Base-by-base conservation (phyloP, 2,888 invertebrate genomes). In the Serripes groenlandicus region DNA sequence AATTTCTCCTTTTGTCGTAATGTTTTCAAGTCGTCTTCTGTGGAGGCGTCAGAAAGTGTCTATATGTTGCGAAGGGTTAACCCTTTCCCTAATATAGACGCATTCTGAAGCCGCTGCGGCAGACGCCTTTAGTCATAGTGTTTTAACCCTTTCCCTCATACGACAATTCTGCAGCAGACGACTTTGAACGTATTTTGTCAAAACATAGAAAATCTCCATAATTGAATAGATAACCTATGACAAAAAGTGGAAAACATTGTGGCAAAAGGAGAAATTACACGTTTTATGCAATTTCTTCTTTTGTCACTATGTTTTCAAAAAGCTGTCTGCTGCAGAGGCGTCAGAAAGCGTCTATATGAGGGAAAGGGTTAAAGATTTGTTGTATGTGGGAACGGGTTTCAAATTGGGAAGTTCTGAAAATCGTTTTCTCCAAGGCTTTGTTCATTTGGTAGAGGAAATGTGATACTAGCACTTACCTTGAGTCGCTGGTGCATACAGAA, bases 401-500 rank as follows among this genome's bases (percentile, higher is more conserved):
- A 42, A 42, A 42, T n/a, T n/a, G n/a, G n/a, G n/a, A n/a, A n/a
- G n/a, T n/a, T n/a, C n/a, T n/a, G n/a, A n/a, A n/a, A n/a, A n/a
- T n/a, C n/a, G n/a, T n/a, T n/a, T n/a, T n/a, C n/a, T n/a, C n/a
- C n/a, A n/a, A n/a, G n/a, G n/a, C n/a, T n/a, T 42, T 42, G 42
- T 9, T 42, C 42, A 42, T 42, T 9, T 18, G 9, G 42, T 42
- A 42, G 9, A 18, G 18, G 18, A 42, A 42, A 42, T 42, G 42
- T 42, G 26, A 26, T 58, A 58, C n/a, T n/a, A n/a, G 26, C 21
- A 62, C 89, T 78, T 92, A 96, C 95, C 95, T 96, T 95, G 88
- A 96, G 96, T 71, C 89, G 83, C 81, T 93, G 92, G 69, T 93
- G 93, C 90, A 93, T 91, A 76, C 93, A 93, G 82, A 92, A 93